Percentiles rank a stretch among this genome's conserved stretches.
Conservation (phyloP, 2,113 vertebrate genomes). For the Mixornis gularis region DNA sequence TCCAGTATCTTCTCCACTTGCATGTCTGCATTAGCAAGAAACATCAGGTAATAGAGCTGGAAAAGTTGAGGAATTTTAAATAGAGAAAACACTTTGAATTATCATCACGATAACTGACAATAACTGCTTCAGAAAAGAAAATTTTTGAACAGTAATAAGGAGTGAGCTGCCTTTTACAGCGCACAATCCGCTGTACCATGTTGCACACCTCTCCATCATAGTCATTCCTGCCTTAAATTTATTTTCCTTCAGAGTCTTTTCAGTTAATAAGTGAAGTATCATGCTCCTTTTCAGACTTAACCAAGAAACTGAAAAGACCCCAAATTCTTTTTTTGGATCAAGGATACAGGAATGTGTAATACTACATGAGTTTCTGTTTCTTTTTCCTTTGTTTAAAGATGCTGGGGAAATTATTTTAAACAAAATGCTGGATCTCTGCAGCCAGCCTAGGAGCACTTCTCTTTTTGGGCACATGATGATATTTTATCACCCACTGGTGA, state of each 20-base stretch:
- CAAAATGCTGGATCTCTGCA: not conserved
- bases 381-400: not conserved
- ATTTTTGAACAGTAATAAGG: not conserved
- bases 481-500: not conserved
- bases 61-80: not conserved
- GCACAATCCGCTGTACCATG: not conserved
- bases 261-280: not conserved
- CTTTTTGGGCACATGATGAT: not conserved
- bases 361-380: not conserved
- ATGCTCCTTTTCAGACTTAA: not conserved
- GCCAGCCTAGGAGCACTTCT: not conserved
- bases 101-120: not conserved
- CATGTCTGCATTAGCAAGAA: not conserved
- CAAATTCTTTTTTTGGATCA: not conserved
- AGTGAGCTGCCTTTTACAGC: not conserved
- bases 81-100: not conserved
- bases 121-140: not conserved
- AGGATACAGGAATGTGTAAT: not conserved
- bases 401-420: not conserved
- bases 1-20: not conserved
- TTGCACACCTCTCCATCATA: accelerated
- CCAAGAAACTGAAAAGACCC: not conserved
- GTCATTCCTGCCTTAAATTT: not conserved
- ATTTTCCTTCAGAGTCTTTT: not conserved
- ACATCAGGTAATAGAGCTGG: not conserved